Conservation (phyloP, 2,113 vertebrate species). For the Xyrauchen texanus region DNA sequence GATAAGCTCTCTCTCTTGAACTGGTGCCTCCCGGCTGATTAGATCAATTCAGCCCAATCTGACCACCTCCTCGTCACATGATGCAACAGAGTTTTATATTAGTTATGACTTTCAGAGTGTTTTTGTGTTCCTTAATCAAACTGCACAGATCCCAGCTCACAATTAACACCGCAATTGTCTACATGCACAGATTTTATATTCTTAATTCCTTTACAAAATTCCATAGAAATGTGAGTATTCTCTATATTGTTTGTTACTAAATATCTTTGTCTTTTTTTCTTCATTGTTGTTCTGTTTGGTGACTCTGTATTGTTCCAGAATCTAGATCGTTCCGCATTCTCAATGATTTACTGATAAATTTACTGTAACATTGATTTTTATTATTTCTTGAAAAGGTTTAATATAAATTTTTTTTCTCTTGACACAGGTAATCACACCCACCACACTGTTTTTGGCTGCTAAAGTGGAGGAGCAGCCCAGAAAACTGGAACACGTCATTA, state of each 20-base stretch:
- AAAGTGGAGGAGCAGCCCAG: constrained; percentile 99
- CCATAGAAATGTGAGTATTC: constrained; percentile 92
- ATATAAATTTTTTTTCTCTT: neutral
- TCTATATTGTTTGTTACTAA: no score
- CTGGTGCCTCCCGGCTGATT: no score
- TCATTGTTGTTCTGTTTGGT: no score
- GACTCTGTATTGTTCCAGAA: no score
- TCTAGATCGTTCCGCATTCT: no score
- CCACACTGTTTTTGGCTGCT: constrained; percentile 96
- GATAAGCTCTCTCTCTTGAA: no score
- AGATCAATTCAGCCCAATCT: no score
- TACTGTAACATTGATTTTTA: neutral
- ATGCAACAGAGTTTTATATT: no score
- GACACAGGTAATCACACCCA: constrained; percentile 90
- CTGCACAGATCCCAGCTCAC: constrained; percentile 90
- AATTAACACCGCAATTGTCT: constrained; percentile 99
- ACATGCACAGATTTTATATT: constrained; percentile 99
- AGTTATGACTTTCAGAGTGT: neutral
- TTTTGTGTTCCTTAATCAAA: constrained; percentile 73
- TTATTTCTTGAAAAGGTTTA: no score
- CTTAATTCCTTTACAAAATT: constrained; percentile 98
- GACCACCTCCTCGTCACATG: no score
- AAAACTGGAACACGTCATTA: constrained; percentile 99
- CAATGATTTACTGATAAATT: no score
- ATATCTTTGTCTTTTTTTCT: no score